A percentile compares a stretch with the other conserved stretches of the same genome.
phyloP scores from a whole-genome alignment of 92 coral and sea anemone species.

The Paragorgia papillata region DNA sequence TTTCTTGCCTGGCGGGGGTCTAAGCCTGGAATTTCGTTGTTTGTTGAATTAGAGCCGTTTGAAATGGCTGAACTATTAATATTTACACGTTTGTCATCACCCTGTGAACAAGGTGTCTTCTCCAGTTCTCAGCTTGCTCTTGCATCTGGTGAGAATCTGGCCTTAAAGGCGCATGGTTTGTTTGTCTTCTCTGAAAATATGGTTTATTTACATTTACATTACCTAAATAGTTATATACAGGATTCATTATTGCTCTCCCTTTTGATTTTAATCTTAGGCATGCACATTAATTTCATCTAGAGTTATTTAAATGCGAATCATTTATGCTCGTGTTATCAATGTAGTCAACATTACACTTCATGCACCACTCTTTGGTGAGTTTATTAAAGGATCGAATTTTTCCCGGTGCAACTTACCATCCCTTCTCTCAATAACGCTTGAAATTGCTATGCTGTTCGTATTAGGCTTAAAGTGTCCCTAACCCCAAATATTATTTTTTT shows the following conservation, averaged over 20 bases:
- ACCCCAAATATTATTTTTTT: neutral
- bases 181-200: too few relatives aligned
- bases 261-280: slow-evolving; percentile 27
- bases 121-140: too few relatives aligned
- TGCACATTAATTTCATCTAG: slow-evolving; percentile 32
- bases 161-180: too few relatives aligned
- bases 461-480: neutral
- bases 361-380: neutral
- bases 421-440: slow-evolving; percentile 7
- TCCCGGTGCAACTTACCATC: neutral
- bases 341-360: slow-evolving; percentile 13
- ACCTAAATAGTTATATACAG: too few relatives aligned
- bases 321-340: slow-evolving; percentile 41
- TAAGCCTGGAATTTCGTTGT: too few relatives aligned
- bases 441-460: slow-evolving; percentile 3
- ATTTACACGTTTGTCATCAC: too few relatives aligned
- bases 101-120: too few relatives aligned
- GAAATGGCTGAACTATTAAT: too few relatives aligned
- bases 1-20: too few relatives aligned
- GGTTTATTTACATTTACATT: too few relatives aligned
- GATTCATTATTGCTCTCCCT: neutral
- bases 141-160: too few relatives aligned
- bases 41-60: too few relatives aligned
- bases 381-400: neutral
- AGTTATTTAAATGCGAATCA: slow-evolving; percentile 39